These are phyloP conservation scores for Magallana angulata DNA, from an alignment of 1,140 invertebrate species.

Conservation along the genomic window DNA sequence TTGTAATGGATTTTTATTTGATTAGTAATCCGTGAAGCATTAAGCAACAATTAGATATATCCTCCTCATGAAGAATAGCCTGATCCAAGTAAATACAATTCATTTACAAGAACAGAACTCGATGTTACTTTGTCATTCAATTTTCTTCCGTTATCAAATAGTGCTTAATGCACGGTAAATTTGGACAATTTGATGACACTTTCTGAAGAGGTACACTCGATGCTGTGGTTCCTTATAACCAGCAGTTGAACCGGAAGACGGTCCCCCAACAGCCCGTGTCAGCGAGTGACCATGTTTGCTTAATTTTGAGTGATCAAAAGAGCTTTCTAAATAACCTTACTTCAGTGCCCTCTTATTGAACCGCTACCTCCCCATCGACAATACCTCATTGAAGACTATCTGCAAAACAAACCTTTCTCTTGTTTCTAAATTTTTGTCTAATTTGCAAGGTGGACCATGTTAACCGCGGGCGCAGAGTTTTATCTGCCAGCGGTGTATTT, in stretches of 20 bases:
- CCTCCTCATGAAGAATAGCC: background rate
- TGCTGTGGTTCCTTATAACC: background rate
- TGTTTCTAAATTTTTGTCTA: conserved; percentile 19
- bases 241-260: background rate
- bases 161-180: conserved; percentile 11
- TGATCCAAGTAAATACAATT: background rate
- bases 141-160: conserved; percentile 24
- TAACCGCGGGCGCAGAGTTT: background rate
- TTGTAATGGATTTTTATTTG: conserved; percentile 37
- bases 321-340: background rate
- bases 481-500: background rate
- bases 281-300: conserved; percentile 17
- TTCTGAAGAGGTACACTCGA: background rate
- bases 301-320: conserved; percentile 30
- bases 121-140: background rate
- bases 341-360: conserved; percentile 1
- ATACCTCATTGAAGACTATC: background rate
- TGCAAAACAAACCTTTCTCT: background rate
- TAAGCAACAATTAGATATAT: conserved; percentile 19
- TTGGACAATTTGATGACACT: background rate
- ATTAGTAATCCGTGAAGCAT: conserved; percentile 11
- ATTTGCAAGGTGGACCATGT: background rate
- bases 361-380: background rate
- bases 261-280: background rate
- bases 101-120: background rate